Evolutionary conservation across 1,140 invertebrate species (phyloP).

Genomic region (Cyclargus thomasi): DNA sequence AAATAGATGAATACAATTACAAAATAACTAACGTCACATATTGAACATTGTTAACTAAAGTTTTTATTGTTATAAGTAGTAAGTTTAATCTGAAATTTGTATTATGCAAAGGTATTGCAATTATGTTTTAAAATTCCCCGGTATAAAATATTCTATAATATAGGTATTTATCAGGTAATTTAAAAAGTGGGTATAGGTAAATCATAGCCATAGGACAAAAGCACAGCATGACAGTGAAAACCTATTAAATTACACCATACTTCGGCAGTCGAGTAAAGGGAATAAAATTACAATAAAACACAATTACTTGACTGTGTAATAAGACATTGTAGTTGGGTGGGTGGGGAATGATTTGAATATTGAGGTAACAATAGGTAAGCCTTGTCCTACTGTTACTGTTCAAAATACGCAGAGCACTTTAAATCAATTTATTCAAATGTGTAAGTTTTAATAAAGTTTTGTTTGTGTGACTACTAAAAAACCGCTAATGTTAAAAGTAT

Average conservation of each 20-base stretch:
- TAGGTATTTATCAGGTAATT: no score
- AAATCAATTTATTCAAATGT: background rate
- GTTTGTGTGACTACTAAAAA: no score
- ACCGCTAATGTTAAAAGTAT: no score
- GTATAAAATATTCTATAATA: no score
- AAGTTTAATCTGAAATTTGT: no score
- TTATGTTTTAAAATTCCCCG: no score
- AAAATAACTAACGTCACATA: background rate
- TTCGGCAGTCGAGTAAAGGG: background rate
- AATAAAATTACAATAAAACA: conserved; percentile 1
- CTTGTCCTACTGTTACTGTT: background rate
- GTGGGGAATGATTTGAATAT: background rate
- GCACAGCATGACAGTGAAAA: background rate
- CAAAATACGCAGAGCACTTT: background rate
- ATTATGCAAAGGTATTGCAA: no score
- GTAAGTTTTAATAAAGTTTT: background rate
- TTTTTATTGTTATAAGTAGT: no score
- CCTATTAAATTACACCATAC: background rate
- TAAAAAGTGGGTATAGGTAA: background rate
- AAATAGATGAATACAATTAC: background rate
- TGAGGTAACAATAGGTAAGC: background rate
- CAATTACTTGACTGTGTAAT: conserved; percentile 1
- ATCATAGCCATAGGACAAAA: background rate
- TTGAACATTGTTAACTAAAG: background rate
- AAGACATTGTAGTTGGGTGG: background rate